Evolutionary conservation across 2,888 invertebrate species (phyloP).

Genomic region (Nemapogon koenigi): DNA sequence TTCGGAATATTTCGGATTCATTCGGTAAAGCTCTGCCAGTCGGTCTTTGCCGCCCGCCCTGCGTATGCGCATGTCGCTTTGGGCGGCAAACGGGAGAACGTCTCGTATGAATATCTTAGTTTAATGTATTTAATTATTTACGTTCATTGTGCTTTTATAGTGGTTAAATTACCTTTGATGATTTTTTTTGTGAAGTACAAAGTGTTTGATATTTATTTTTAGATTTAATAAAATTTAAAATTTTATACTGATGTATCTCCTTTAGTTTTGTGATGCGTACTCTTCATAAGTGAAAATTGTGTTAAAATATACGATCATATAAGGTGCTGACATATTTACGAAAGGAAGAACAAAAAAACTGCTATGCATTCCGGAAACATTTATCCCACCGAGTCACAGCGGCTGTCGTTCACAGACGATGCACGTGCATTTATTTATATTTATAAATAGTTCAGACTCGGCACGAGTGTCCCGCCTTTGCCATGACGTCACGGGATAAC

Average conservation of each 20-base stretch:
- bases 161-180: too few relatives aligned
- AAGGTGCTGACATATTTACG: too few relatives aligned
- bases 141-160: too few relatives aligned
- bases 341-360: constrained; percentile 18
- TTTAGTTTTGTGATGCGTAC: too few relatives aligned
- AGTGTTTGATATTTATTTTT: too few relatives aligned
- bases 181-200: too few relatives aligned
- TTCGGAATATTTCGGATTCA: constrained; percentile 40
- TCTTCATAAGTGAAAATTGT: too few relatives aligned
- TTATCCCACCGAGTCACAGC: constrained; percentile 20
- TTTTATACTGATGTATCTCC: too few relatives aligned
- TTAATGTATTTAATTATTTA: too few relatives aligned
- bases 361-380: constrained; percentile 44
- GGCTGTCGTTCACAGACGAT: constrained; percentile 21
- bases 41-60: constrained; percentile 52
- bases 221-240: too few relatives aligned
- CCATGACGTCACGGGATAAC: constrained; percentile 46
- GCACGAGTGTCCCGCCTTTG: constrained; percentile 25
- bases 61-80: constrained; percentile 21
- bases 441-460: constrained; percentile 43
- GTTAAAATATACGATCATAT: too few relatives aligned
- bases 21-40: constrained; percentile 22
- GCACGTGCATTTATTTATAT: constrained; percentile 55
- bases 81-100: constrained; percentile 3
- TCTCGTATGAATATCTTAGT: too few relatives aligned